These are phyloP conservation scores for Sturmia bella DNA, from an alignment of 2,888 invertebrate genomes.

Conservation along the genomic window DNA sequence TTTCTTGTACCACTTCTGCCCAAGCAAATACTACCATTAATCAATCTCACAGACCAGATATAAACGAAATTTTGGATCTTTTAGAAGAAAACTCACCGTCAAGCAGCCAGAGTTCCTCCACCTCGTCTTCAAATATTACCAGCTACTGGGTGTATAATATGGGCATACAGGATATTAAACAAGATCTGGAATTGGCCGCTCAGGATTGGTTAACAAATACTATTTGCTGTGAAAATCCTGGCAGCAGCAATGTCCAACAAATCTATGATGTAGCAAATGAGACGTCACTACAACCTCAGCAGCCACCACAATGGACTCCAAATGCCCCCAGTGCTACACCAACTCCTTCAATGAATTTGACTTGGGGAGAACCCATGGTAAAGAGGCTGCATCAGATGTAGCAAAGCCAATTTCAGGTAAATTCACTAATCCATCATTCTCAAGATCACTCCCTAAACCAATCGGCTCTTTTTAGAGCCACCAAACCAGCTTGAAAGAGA, in stretches of 20 bases:
- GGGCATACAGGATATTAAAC: constrained; percentile 55
- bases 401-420: too few species aligned
- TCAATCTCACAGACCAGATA: constrained; percentile 49
- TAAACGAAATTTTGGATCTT: constrained; percentile 64
- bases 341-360: constrained; percentile 72
- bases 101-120: constrained; percentile 34
- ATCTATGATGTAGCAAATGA: not conserved
- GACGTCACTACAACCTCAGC: not conserved
- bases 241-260: not conserved
- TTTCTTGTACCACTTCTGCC: constrained; percentile 18
- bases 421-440: too few species aligned
- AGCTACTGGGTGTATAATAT: constrained; percentile 33
- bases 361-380: constrained; percentile 75
- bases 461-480: too few species aligned
- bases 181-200: constrained; percentile 60
- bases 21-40: not conserved
- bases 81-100: constrained; percentile 45
- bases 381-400: constrained; percentile 52
- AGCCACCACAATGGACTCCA: not conserved
- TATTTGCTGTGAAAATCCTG: not conserved
- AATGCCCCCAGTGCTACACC: constrained; percentile 38
- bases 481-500: too few species aligned
- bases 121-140: constrained; percentile 16
- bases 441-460: too few species aligned
- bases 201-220: constrained; percentile 33